Evolutionary conservation across 2,113 vertebrate genomes (phyloP), one percentile per base, ranked within the genome.

Genomic region (Pagrus major): DNA sequence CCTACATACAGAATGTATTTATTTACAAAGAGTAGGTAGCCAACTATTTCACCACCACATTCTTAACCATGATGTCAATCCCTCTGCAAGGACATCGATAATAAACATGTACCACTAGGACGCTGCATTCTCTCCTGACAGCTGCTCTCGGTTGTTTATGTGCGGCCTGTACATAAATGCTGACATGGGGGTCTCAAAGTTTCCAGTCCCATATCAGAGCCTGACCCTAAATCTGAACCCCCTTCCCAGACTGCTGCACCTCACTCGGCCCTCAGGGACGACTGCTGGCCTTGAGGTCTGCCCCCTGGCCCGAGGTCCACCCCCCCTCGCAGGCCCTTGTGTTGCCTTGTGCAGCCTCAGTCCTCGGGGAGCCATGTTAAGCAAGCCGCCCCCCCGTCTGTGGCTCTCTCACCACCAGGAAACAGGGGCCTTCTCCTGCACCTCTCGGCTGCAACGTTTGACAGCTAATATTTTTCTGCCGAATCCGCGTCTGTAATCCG

Each of bases 391-490:
- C 76, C 46, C 55, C 60, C 23, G 42, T 81, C 82, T 68, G 78
- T 78, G 82, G 64, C 75, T 88, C 85, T 86, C 86, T 87, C 89
- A 88, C 76, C 91, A 92, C 86, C 92, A 93, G 91, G 93, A 95
- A 94, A 89, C 90, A 76, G 88, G 89, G 90, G 92, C 91, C 91
- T 91, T 93, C 89, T 94, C 85, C 87, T 86, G 88, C 89, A 81
- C 80, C 86, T 93, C 90, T 88, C 76, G 64, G 60, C 91, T 81
- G 91, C 92, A 87, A 47, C 64, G 69, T 86, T 94, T 94, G 92
- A 94, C 94, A 94, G 93, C 92, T 93, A 94, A 94, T 95, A 94
- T 94, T 94, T 96, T 94, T 93, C 91, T 89, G 91, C 90, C 77
- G 88, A 94, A 94, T 93, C 86, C 65, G 69, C 71, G 84, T 93